A percentile compares a stretch with the other conserved stretches of the same genome.
Conservation (phyloP, 2,888 invertebrate genomes). For the Sceliomorpha sp. region DNA sequence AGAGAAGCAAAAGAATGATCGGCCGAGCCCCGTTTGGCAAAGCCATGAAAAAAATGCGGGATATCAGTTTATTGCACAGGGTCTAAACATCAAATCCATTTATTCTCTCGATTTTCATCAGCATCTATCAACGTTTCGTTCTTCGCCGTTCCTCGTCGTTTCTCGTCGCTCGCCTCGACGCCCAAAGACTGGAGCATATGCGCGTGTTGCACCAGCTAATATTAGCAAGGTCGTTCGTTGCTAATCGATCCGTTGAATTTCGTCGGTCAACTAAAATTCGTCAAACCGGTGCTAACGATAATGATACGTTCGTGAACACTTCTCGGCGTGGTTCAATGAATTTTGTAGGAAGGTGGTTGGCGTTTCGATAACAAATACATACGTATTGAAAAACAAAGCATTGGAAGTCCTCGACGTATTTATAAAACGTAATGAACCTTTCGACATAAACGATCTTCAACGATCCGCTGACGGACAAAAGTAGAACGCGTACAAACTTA, state of each 20-base stretch:
- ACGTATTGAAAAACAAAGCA: slow-evolving; percentile 22
- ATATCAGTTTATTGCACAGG: slow-evolving; percentile 44
- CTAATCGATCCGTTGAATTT: too few species aligned
- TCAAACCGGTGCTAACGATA: slow-evolving; percentile 21
- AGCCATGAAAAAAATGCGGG: too few species aligned
- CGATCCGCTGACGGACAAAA: too few species aligned
- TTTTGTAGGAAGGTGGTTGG: slow-evolving; percentile 27
- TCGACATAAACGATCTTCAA: too few species aligned
- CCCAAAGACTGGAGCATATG: slow-evolving; percentile 66
- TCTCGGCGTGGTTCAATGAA: slow-evolving; percentile 56
- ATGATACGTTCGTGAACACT: slow-evolving; percentile 62
- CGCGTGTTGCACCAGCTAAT: slow-evolving; percentile 34
- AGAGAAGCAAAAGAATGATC: too few species aligned
- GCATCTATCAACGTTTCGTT: slow-evolving; percentile 52
- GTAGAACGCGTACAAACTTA: too few species aligned
- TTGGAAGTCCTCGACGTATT: slow-evolving; percentile 19
- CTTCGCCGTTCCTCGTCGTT: slow-evolving; percentile 50
- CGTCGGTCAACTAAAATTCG: slow-evolving; percentile 18
- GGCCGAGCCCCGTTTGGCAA: too few species aligned
- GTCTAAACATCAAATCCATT: slow-evolving; percentile 74
- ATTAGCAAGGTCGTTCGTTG: too few species aligned
- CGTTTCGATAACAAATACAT: slow-evolving; percentile 2
- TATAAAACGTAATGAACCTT: background rate
- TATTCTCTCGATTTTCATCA: slow-evolving; percentile 65
- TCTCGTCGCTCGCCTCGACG: slow-evolving; percentile 56